Percentiles rank a stretch among this genome's conserved stretches.
These are phyloP conservation scores for Bubo scandiacus DNA, from an alignment of 2,113 vertebrate species.

Conservation along the genomic window DNA sequence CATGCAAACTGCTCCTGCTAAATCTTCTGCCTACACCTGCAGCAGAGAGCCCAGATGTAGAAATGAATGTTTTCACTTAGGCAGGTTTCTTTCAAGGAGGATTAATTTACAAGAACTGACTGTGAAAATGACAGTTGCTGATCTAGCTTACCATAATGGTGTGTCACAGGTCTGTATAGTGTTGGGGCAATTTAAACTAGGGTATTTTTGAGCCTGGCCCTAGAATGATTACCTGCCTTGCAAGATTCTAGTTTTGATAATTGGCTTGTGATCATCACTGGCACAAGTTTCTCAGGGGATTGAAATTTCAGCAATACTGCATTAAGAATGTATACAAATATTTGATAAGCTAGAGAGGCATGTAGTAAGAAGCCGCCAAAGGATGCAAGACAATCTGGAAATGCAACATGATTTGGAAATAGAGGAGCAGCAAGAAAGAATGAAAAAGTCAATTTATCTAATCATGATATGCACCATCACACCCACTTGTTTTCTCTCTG, in stretches of 20 bases:
- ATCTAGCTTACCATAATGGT: background rate
- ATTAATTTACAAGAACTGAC: background rate
- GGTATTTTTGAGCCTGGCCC: background rate
- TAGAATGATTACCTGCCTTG: background rate
- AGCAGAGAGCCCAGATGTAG: background rate
- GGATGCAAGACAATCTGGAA: background rate
- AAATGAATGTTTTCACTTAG: background rate
- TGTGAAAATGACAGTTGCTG: background rate
- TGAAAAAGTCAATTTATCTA: background rate
- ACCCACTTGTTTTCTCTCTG: background rate
- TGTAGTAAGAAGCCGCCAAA: background rate
- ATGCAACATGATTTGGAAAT: background rate
- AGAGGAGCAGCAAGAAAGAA: background rate
- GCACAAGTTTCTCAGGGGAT: background rate
- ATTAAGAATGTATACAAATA: background rate
- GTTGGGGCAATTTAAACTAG: background rate
- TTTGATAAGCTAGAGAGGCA: background rate
- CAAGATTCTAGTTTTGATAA: background rate
- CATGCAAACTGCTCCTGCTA: background rate
- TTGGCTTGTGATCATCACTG: background rate
- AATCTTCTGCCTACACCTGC: background rate
- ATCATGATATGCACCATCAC: background rate
- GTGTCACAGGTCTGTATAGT: background rate
- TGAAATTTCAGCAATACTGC: background rate
- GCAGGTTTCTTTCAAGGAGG: background rate